phyloP scores from a whole-genome alignment of 1,140 invertebrate genomes.

The Trichonephila clavipes region DNA sequence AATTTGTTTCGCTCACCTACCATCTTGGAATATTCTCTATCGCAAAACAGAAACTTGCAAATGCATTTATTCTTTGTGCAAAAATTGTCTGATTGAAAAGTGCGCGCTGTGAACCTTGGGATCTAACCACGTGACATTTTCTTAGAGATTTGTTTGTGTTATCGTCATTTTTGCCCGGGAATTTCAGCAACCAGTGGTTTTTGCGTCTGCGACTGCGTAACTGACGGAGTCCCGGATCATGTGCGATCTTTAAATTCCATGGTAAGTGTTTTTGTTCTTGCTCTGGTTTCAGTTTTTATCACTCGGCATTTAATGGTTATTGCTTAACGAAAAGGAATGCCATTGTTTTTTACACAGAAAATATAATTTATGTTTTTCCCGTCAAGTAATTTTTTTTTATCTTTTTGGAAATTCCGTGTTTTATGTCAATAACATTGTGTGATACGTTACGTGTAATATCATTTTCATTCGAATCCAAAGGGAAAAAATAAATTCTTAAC shows the following conservation, averaged over 20 bases:
- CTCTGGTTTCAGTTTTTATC: neutral
- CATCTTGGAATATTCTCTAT: constrained; percentile 40
- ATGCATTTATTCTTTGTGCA: constrained; percentile 13
- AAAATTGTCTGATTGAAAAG: neutral
- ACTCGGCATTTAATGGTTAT: neutral
- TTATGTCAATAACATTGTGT: neutral
- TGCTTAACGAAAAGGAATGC: neutral
- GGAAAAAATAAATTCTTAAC: no score
- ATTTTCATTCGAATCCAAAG: no score
- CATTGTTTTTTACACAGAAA: neutral
- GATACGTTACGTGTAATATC: no score
- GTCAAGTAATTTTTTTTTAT: neutral
- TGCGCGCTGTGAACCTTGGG: constrained; percentile 13
- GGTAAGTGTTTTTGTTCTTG: constrained; percentile 46
- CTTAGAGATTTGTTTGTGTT: constrained; percentile 58
- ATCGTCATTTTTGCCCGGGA: constrained; percentile 61
- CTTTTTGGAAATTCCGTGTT: neutral
- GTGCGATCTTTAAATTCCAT: constrained; percentile 45
- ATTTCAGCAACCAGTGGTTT: constrained; percentile 68
- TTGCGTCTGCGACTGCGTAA: constrained; percentile 52
- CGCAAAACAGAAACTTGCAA: neutral
- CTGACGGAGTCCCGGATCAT: neutral
- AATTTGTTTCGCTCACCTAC: neutral
- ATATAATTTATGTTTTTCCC: neutral
- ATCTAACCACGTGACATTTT: constrained; percentile 59